Conservation (phyloP, 2,797 vertebrate genomes). For the Xenops minutus region DNA sequence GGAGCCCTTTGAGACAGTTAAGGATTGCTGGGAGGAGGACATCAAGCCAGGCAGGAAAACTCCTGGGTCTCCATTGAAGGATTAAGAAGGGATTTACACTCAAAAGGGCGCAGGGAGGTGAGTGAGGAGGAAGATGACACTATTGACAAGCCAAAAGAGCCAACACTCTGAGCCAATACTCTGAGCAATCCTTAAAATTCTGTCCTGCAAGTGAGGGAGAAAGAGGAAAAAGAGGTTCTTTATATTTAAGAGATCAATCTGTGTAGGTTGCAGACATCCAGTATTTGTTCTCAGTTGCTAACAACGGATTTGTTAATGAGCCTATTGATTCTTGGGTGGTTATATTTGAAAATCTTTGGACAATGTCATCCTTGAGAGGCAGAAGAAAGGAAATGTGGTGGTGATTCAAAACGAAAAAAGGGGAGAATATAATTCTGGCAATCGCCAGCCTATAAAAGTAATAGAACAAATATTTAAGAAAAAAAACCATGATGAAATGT, state of each 20-base stretch:
- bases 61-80: neutral
- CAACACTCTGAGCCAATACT: too few relatives aligned
- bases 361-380: neutral
- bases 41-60: neutral
- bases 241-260: neutral
- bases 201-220: neutral
- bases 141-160: neutral
- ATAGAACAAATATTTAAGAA: neutral
- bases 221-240: neutral
- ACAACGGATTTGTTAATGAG: neutral
- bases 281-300: neutral
- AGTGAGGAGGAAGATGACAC: neutral
- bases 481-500: slow-evolving; percentile 19
- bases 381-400: neutral
- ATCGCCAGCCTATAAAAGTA: slow-evolving; percentile 34
- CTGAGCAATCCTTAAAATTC: neutral
- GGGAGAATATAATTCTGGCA: neutral
- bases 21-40: neutral
- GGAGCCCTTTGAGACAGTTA: neutral
- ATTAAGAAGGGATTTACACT: neutral
- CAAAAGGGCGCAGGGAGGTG: neutral
- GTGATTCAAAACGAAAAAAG: neutral
- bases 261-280: neutral
- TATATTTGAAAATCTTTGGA: neutral
- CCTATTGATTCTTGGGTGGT: neutral